Evolutionary conservation across 2,888 invertebrate species (phyloP), one percentile per base, ranked within the genome.

Genomic region (Melanophora roralis): DNA sequence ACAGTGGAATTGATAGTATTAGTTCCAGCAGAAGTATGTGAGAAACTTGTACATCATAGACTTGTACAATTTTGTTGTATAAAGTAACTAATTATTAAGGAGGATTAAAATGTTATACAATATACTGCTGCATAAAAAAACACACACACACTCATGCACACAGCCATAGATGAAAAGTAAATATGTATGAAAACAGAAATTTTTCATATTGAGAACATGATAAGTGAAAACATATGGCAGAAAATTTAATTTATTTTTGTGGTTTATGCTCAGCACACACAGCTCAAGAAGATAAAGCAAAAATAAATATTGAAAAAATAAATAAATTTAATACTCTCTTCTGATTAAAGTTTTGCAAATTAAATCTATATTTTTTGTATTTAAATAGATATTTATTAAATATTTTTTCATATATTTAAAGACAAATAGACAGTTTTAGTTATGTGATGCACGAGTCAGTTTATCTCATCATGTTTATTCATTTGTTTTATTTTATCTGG

Each of bases 31-130:
- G 49, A 38, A 21, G 8, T 45, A 59, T 69, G 38, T 68, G 11
- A 32, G 36, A 32, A 1, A 60, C 14, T 6, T 16, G 38, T 34
- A 68, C n/a, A 40, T 4, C 45, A 51, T 40, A 49, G 16, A 19
- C 38, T 53, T 40, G 16, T 6, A 55, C 47, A 69, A 32, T 62
- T 49, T 65, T 53, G 38, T 71, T 51, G n/a, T 59, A 73, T 62
- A 71, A 65, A 73, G 68, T 76, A 80, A 76, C 80, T 80, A 80
- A 80, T 80, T 80, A 80, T 80, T 80, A 68, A 72, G 72, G 55
- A 76, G 80, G 76, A 80, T 76, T 80, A 80, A 76, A 80, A 80
- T 80, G 80, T 80, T 80, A 76, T 80, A 80, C 64, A 80, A 80
- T 79, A 75, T 49, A 79, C 71, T 64, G 72, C 80, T n/a, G n/a